Percentiles rank a stretch among this genome's conserved stretches.
phyloP scores from a whole-genome alignment of 2,888 invertebrate species.

The Gastracanthus pulcherrimus region DNA sequence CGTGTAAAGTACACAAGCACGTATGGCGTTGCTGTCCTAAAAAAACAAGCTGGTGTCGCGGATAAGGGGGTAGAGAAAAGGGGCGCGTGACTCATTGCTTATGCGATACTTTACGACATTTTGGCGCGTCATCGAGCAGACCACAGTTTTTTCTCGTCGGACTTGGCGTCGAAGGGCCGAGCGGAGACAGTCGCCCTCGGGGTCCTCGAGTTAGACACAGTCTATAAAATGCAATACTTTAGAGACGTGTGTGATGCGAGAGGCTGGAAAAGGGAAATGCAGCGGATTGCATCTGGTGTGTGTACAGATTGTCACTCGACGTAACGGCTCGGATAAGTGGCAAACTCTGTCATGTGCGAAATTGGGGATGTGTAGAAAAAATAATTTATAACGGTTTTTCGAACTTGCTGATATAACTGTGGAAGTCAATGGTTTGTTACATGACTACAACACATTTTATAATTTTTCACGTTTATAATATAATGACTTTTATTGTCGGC shows the following conservation, averaged over 20 bases:
- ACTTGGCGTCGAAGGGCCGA: too few species aligned
- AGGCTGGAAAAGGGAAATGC: too few species aligned
- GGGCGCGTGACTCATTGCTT: slow-evolving; percentile 42
- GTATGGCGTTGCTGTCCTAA: background rate
- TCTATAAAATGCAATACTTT: slow-evolving; percentile 40
- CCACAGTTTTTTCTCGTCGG: background rate
- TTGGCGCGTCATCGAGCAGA: slow-evolving; percentile 21
- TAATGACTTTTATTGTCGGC: background rate
- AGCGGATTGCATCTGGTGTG: slow-evolving; percentile 3
- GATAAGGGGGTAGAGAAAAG: slow-evolving; percentile 1
- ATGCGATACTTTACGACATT: slow-evolving; percentile 40
- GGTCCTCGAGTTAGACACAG: slow-evolving; percentile 36
- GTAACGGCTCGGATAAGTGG: slow-evolving; percentile 25
- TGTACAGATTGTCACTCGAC: background rate
- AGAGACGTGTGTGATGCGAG: background rate
- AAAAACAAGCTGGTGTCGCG: background rate
- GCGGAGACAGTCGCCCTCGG: too few species aligned
- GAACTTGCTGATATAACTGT: too few species aligned
- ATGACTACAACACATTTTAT: background rate
- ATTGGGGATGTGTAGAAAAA: slow-evolving; percentile 16
- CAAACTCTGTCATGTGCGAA: slow-evolving; percentile 32
- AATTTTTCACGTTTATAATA: background rate
- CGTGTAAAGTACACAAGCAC: background rate
- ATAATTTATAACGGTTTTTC: slow-evolving; percentile 19
- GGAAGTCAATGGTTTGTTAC: too few species aligned